Evolutionary conservation across 2,113 vertebrate species (phyloP), one percentile per base, ranked within the genome.

Genomic region (Benitochromis conjunctus): DNA sequence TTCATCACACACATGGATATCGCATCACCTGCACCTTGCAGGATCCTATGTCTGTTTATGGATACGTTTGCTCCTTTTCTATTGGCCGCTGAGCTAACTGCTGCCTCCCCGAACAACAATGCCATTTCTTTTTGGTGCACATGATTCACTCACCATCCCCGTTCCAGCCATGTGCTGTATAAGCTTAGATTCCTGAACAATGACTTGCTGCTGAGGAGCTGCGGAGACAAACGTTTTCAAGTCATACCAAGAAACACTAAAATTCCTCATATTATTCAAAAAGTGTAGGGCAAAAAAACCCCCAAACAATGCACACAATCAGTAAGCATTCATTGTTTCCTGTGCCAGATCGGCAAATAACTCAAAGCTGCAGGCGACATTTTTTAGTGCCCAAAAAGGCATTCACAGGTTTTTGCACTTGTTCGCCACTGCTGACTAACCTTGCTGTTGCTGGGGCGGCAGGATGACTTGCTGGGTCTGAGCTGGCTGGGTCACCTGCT

Each of bases 151-250:
- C 94, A 99, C 99, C 98, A 99, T 99, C 93, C 98, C 97, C 0
- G 98, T 98, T 2, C 97, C 95, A 91, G 95, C 97, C 98, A 99
- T 99, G 92, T 99, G 98, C 6, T 98, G 98, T 79, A 99, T 96
- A 85, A 98, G 93, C 94, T 99, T 99, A 41, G 97, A 95, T 89
- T 99, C 99, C 87, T 97, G 98, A 89, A 99, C 97, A 92, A 99
- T 97, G 94, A 99, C 98, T 95, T 99, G 99, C 94, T 97, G 98
- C 89, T 98, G 98, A 88, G 97, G 94, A 84, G 97, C 98, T 98
- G 92, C 1, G 88, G 81, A 94, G 14, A 88, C 38, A 62, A 84
- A 86, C 55, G 46, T 3, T 51, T 9, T 43, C 10, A 83, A 79
- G 13, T 74, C 10, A 80, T 3, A 77, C 3, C 10, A 19, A 11